Evolutionary conservation across 2,888 invertebrate species (phyloP), one percentile per base, ranked within the genome.

Genomic region (Thera obeliscata): DNA sequence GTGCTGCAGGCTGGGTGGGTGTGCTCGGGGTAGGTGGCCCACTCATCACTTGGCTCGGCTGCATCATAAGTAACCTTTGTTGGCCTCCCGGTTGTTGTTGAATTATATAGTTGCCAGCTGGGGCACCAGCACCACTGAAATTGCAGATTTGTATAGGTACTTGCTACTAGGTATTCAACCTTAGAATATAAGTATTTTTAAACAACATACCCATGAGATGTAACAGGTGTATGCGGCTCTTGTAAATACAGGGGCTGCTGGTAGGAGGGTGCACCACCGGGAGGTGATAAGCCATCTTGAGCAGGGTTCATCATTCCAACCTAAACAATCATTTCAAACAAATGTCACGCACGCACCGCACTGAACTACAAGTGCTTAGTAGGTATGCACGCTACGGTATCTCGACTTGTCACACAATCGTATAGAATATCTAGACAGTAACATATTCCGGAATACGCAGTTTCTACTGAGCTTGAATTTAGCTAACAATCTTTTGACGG

Each of bases 341-440:
- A 7, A 7, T 6, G 43, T 43, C 7, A 43, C 43, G 43, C 9
- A 43, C 43, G 43, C 9, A 5, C 43, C 4, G 41, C 1, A 41
- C 4, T 4, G 4, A 41, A 4, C 7, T 41, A 41, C 3, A 41
- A 41, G 7, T 2, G 41, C 41, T 41, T 41, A 6, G 4, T 41
- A 41, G 3, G 7, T 41, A 7, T 41, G 38, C 78, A 97, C 97
- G 0, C 87, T 98, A 69, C 94, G 97, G 61, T 95, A 96, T 83
- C 94, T 98, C 67, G 96, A 97, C 81, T 94, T 98, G 82, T 95
- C 96, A 0, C 94, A 95, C 74, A 98, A 98, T 86, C 95, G 95
- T 73, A 94, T 98, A 73, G 98, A 98, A 84, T 97, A 97, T 84
- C 94, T 98, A 75, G 98, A 98, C 86, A 96, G 97, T 76, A 97